phyloP scores from a whole-genome alignment of 2,888 invertebrate species.

The Catocala sponsa region DNA sequence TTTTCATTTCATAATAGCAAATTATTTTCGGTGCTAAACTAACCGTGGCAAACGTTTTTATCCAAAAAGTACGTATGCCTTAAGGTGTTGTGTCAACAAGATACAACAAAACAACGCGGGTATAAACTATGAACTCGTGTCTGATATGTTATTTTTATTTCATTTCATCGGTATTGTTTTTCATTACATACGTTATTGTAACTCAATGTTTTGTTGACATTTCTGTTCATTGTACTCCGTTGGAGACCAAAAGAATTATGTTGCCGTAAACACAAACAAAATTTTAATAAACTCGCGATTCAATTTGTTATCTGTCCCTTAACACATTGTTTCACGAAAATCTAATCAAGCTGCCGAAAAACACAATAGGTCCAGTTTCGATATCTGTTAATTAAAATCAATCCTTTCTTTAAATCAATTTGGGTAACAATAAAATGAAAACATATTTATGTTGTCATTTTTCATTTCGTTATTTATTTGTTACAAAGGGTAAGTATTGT shows the following conservation, averaged over 20 bases:
- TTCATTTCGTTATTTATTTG: slow-evolving; percentile 8
- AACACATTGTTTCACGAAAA: slow-evolving; percentile 80
- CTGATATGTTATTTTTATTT: slow-evolving; percentile 26
- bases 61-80: no score
- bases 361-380: slow-evolving; percentile 74
- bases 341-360: slow-evolving; percentile 78
- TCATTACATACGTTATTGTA: slow-evolving; percentile 39
- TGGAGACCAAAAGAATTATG: slow-evolving; percentile 61
- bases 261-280: slow-evolving; percentile 62
- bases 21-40: no score
- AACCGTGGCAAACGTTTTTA: no score
- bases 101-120: neutral
- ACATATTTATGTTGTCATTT: slow-evolving; percentile 32
- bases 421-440: slow-evolving; percentile 50
- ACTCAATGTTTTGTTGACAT: slow-evolving; percentile 43
- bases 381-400: slow-evolving; percentile 84
- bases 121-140: neutral
- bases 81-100: neutral
- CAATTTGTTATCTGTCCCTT: slow-evolving; percentile 79
- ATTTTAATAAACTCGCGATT: slow-evolving; percentile 73
- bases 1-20: no score
- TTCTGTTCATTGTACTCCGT: slow-evolving; percentile 42
- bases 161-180: slow-evolving; percentile 40
- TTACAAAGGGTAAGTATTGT: neutral
- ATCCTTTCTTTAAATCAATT: slow-evolving; percentile 69